These are phyloP conservation scores for Danaus melanippus DNA, from an alignment of 1,140 invertebrate genomes.

Conservation along the genomic window DNA sequence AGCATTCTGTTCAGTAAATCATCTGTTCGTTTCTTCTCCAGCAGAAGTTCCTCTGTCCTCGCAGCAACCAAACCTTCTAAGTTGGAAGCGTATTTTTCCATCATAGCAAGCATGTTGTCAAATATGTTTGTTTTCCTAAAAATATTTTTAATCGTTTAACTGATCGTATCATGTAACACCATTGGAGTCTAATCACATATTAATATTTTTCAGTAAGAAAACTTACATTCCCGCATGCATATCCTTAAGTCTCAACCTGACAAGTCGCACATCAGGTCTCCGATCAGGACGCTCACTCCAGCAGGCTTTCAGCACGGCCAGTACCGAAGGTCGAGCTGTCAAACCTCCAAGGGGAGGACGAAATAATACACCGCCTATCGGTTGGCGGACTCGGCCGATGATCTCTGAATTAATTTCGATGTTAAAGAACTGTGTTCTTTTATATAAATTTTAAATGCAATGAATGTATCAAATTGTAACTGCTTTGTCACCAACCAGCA, in stretches of 20 bases:
- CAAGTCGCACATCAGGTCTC: slow-evolving; percentile 79
- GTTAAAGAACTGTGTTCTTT: neutral
- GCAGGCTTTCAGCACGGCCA: slow-evolving; percentile 80
- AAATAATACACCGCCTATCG: slow-evolving; percentile 69
- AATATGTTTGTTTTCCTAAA: slow-evolving; percentile 85
- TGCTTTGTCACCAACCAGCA: slow-evolving; percentile 64
- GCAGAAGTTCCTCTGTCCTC: slow-evolving; percentile 82
- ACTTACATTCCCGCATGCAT: slow-evolving; percentile 82
- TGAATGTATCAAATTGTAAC: too few relatives aligned
- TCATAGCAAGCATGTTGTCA: slow-evolving; percentile 89
- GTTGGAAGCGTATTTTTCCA: slow-evolving; percentile 91
- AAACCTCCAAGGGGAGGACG: slow-evolving; percentile 74
- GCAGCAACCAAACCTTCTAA: slow-evolving; percentile 87
- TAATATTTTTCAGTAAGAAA: neutral
- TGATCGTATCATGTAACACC: too few relatives aligned
- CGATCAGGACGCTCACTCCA: slow-evolving; percentile 84
- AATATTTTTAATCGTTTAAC: too few relatives aligned
- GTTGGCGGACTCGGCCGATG: slow-evolving; percentile 64
- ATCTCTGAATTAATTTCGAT: too few relatives aligned
- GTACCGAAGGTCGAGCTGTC: slow-evolving; percentile 75
- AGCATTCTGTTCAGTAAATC: slow-evolving; percentile 86
- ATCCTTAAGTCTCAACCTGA: slow-evolving; percentile 80
- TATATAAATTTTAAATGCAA: too few relatives aligned
- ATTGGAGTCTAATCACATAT: too few relatives aligned
- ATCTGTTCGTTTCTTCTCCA: slow-evolving; percentile 90